Base-by-base conservation (phyloP, 1,140 invertebrate genomes). In the Drusus annulatus region DNA sequence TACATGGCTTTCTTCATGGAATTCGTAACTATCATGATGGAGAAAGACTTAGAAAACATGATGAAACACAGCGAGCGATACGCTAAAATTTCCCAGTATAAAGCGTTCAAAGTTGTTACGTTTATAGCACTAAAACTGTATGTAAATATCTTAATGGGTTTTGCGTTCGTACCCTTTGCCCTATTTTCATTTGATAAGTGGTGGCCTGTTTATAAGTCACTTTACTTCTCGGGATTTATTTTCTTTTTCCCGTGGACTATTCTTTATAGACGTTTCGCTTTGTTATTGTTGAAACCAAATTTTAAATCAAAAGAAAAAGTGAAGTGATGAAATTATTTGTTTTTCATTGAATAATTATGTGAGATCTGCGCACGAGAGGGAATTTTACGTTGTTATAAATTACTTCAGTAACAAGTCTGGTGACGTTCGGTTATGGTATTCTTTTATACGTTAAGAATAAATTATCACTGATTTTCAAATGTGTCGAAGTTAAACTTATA, bases 1-100 rank as follows among this genome's bases (percentile, higher is more conserved):
- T 99, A 98, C 85, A 90, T 96, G 82, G 94, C 94, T 58, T 99
- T 99, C 89, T 93, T 97, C 56, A 94, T 97, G 87, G 97, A 99
- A 86, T 98, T 98, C 84, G 87, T 95, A 17, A 93, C 97, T 50
- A 96, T 98, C 85, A 94, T 93, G 81, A 93, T 95, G 83, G 97
- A 99, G 86, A 95, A 94, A 90, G 95, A 93, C 88, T 84, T 93
- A 1, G 89, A 91, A 85, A 82, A 85, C 2, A 90, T 93, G 50
- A 82, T 93, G 10, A 84, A 86, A 36, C 90, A 88, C 78, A 90
- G 91, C 62, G 83, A 88, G 78, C 85, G 87, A 16, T 86, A 93
- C 78, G 78, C 89, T 25, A 84, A 84, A 25, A 76, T 92, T 69
- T 90, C 91, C 83, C 80, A 84, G 2, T 88, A 87, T 21, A 82